Evolutionary conservation across 2,888 invertebrate species (phyloP).

Genomic region (Neoascia interrupta): DNA sequence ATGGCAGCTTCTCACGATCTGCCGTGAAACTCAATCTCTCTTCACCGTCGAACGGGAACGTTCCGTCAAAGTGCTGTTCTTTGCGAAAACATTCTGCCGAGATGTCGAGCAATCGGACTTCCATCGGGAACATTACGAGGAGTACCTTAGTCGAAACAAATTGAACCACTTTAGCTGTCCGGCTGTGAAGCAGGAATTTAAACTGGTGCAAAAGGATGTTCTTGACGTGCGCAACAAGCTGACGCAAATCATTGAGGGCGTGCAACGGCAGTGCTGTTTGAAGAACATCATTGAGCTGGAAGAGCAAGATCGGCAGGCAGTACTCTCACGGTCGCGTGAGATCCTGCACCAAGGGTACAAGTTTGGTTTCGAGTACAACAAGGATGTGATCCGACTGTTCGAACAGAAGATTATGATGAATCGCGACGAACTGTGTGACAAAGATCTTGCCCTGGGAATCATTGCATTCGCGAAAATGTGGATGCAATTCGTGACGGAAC

Average conservation of each 20-base stretch:
- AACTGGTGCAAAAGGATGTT: slow-evolving; percentile 81
- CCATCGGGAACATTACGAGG: slow-evolving; percentile 79
- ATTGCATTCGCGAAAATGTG: slow-evolving; percentile 88
- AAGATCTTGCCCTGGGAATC: slow-evolving; percentile 82
- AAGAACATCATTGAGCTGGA: slow-evolving; percentile 76
- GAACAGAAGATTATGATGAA: slow-evolving; percentile 79
- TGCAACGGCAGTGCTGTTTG: slow-evolving; percentile 76
- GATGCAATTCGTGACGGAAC: slow-evolving; percentile 92
- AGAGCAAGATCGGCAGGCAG: slow-evolving; percentile 81
- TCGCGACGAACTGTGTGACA: slow-evolving; percentile 77
- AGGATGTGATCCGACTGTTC: slow-evolving; percentile 81
- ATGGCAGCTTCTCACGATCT: slow-evolving; percentile 81
- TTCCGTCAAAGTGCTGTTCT: slow-evolving; percentile 88
- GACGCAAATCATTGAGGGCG: slow-evolving; percentile 77
- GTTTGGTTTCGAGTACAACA: slow-evolving; percentile 90
- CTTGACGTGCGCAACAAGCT: slow-evolving; percentile 79
- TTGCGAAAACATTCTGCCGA: slow-evolving; percentile 88
- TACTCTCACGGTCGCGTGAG: slow-evolving; percentile 85
- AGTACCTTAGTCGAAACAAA: slow-evolving; percentile 75
- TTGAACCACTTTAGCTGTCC: slow-evolving; percentile 81
- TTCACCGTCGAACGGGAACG: slow-evolving; percentile 90
- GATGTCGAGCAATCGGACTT: slow-evolving; percentile 83
- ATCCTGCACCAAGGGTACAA: slow-evolving; percentile 92
- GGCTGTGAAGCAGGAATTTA: slow-evolving; percentile 83
- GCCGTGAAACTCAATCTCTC: slow-evolving; percentile 89